These are phyloP conservation scores for Drosophila ogumai DNA, from an alignment of 1,140 invertebrate species.

Conservation along the genomic window DNA sequence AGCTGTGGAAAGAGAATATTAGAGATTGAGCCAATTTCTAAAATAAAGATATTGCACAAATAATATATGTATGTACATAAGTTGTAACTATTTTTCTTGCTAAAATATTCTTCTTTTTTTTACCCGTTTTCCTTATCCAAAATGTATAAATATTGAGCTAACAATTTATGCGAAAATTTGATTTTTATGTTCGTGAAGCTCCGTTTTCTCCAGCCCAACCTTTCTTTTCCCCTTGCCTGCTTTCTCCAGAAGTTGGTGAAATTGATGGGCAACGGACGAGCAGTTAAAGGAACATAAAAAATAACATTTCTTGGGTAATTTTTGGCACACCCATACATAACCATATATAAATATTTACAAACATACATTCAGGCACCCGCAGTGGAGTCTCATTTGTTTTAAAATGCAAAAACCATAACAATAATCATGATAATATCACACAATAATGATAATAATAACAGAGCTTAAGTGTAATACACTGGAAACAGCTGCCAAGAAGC, in stretches of 20 bases:
- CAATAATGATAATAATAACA: conserved; percentile 68
- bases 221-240: neutral
- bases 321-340: conserved; percentile 23
- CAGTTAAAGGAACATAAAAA: conserved; percentile 70
- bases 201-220: neutral
- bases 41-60: neutral
- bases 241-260: conserved; percentile 53
- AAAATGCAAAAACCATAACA: conserved; percentile 78
- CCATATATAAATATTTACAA: conserved; percentile 1
- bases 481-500: conserved; percentile 58
- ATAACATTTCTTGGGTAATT: conserved; percentile 63
- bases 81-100: neutral
- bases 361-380: neutral
- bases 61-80: neutral
- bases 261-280: conserved; percentile 69
- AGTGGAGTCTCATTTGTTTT: conserved; percentile 56
- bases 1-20: no score
- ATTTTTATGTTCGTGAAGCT: conserved; percentile 66
- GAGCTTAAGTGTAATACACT: conserved; percentile 27
- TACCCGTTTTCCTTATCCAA: conserved; percentile 2
- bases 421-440: conserved; percentile 71
- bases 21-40: neutral
- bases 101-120: neutral
- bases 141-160: conserved; percentile 63
- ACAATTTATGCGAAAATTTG: conserved; percentile 77